These are phyloP conservation scores for Cryptomyrus ogoouensis DNA, from an alignment of 2,113 vertebrate genomes.

Conservation along the genomic window DNA sequence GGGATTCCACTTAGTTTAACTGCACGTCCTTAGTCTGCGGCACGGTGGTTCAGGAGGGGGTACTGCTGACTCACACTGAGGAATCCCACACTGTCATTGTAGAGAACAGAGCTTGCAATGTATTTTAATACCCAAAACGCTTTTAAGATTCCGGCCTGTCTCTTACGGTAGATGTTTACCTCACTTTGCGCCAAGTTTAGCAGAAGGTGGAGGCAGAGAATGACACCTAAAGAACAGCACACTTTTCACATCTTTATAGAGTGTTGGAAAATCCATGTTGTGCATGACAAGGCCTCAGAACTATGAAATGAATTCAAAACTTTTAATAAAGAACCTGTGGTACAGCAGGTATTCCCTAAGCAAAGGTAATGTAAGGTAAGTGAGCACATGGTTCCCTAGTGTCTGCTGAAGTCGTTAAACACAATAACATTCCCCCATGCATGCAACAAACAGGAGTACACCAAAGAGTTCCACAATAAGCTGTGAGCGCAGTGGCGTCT, in stretches of 20 bases:
- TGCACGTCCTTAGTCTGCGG: not conserved
- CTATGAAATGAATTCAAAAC: not conserved
- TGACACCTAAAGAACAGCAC: not conserved
- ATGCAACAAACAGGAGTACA: too few species aligned
- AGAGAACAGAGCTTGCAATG: not conserved
- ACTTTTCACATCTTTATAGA: not conserved
- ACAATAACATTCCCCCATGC: too few species aligned
- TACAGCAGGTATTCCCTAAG: too few species aligned
- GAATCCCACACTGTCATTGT: not conserved
- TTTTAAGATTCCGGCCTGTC: not conserved
- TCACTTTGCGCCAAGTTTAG: not conserved
- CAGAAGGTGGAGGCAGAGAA: not conserved
- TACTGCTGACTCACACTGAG: not conserved
- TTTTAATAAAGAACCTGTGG: not conserved
- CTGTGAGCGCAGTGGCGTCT: too few species aligned
- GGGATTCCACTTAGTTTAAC: not conserved
- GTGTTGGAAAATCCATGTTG: not conserved
- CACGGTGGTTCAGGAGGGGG: not conserved
- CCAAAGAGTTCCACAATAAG: too few species aligned
- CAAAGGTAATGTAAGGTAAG: too few species aligned
- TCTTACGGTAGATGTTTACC: not conserved
- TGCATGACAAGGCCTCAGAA: not conserved
- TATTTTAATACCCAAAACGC: not conserved
- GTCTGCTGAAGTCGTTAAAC: too few species aligned
- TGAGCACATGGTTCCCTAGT: too few species aligned